phyloP scores from a whole-genome alignment of 2,888 invertebrate genomes.

The Archips xylosteana region DNA sequence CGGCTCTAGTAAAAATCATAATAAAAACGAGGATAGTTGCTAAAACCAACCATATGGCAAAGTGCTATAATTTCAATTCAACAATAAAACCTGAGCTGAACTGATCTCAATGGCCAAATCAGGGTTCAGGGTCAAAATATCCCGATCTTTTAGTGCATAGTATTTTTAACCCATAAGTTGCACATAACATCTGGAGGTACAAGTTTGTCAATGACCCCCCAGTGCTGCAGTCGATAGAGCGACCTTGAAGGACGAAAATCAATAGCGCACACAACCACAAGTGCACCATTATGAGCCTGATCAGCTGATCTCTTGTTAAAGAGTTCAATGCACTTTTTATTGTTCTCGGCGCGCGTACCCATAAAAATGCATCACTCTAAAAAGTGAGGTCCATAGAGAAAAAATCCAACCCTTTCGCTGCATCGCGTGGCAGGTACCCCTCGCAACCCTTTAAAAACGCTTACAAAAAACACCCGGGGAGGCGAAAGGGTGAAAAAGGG shows the following conservation, averaged over 20 bases:
- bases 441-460: constrained; percentile 83
- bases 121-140: too few relatives aligned
- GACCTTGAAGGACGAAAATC: constrained; percentile 81
- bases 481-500: constrained; percentile 84
- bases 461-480: constrained; percentile 81
- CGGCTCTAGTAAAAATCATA: too few relatives aligned
- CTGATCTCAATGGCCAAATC: too few relatives aligned
- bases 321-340: constrained; percentile 81
- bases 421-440: constrained; percentile 82
- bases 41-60: too few relatives aligned
- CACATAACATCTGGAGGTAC: neutral
- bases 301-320: constrained; percentile 80
- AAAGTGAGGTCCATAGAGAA: constrained; percentile 72
- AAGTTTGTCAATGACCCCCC: constrained; percentile 23
- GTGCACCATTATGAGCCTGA: constrained; percentile 73
- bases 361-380: constrained; percentile 72
- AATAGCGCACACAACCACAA: constrained; percentile 72
- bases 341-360: constrained; percentile 63
- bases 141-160: too few relatives aligned
- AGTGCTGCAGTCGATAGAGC: constrained; percentile 46
- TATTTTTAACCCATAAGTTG: too few relatives aligned
- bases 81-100: too few relatives aligned
- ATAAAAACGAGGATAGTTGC: too few relatives aligned
- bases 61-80: too few relatives aligned
- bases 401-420: constrained; percentile 80